Percentiles rank a stretch among this genome's conserved stretches.
Conservation (phyloP, 2,888 invertebrate species). For the Pterostichus madidus region DNA sequence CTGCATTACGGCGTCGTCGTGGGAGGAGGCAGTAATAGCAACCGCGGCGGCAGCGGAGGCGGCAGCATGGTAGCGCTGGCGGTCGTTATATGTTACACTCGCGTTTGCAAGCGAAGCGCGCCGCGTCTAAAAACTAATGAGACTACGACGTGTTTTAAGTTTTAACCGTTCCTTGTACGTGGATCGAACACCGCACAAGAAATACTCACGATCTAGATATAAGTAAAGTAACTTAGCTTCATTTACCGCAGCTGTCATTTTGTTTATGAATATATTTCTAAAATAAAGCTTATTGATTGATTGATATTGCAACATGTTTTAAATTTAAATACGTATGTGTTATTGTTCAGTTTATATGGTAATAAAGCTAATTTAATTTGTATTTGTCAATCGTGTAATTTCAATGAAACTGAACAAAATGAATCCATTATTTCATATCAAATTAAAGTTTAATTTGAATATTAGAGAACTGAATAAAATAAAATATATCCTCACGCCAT, state of each 20-base stretch:
- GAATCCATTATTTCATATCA: no score
- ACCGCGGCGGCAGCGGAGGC: not conserved
- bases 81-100: conserved; percentile 32
- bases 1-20: not conserved
- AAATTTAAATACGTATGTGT: not conserved
- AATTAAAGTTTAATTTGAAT: no score
- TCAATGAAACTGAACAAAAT: no score
- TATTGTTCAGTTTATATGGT: not conserved
- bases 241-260: no score
- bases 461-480: no score
- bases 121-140: conserved; percentile 66
- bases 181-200: conserved; percentile 14
- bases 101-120: conserved; percentile 56
- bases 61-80: conserved; percentile 3
- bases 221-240: not conserved
- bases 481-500: no score
- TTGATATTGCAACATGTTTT: no score
- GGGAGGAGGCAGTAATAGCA: no score
- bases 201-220: conserved; percentile 41
- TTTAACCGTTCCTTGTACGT: conserved; percentile 46
- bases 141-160: conserved; percentile 65
- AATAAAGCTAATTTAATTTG: not conserved
- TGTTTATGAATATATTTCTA: no score
- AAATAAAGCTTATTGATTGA: no score
- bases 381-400: not conserved